A percentile compares a stretch with the other conserved stretches of the same genome.
phyloP scores from a whole-genome alignment of 1,140 invertebrate species.

The Eueides isabella region DNA sequence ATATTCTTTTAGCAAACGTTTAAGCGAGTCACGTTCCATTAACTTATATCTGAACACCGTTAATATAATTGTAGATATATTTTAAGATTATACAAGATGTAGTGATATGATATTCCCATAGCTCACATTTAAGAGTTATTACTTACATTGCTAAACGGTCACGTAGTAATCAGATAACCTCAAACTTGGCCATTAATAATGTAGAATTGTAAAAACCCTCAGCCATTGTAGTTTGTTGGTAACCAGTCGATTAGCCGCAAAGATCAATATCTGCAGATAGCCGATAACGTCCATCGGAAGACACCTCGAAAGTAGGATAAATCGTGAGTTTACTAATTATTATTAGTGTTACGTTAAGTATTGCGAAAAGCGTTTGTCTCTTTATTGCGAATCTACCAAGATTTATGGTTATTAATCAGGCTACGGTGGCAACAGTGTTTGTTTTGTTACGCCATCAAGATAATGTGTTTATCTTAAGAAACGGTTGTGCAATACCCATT shows the following conservation, averaged over 20 bases:
- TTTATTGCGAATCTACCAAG: conserved; percentile 61
- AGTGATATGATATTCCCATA: conserved; percentile 11
- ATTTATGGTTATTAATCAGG: conserved; percentile 69
- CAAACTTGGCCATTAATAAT: conserved; percentile 38
- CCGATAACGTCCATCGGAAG: conserved; percentile 61
- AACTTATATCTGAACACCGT: conserved; percentile 3
- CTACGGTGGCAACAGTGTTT: conserved; percentile 56
- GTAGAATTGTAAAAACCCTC: conserved; percentile 40
- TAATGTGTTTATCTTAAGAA: conserved; percentile 68
- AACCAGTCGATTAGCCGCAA: conserved; percentile 55
- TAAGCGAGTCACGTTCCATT: conserved; percentile 21
- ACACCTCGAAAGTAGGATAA: conserved; percentile 66
- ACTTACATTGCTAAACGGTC: conserved; percentile 26
- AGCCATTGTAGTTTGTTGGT: conserved; percentile 49
- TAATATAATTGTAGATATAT: conserved; percentile 11
- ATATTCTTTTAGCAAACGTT: conserved; percentile 5
- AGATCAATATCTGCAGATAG: conserved; percentile 64
- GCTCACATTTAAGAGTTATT: conserved; percentile 22
- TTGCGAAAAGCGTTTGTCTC: conserved; percentile 70
- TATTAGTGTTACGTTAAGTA: conserved; percentile 58
- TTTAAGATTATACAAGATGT: conserved; percentile 12
- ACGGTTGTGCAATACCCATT: conserved; percentile 63
- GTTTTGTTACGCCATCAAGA: conserved; percentile 66
- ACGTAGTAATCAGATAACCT: conserved; percentile 38
- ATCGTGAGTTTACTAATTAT: conserved; percentile 73